Conservation (phyloP, 2,113 vertebrate genomes). For the Cyanoliseus patagonus region DNA sequence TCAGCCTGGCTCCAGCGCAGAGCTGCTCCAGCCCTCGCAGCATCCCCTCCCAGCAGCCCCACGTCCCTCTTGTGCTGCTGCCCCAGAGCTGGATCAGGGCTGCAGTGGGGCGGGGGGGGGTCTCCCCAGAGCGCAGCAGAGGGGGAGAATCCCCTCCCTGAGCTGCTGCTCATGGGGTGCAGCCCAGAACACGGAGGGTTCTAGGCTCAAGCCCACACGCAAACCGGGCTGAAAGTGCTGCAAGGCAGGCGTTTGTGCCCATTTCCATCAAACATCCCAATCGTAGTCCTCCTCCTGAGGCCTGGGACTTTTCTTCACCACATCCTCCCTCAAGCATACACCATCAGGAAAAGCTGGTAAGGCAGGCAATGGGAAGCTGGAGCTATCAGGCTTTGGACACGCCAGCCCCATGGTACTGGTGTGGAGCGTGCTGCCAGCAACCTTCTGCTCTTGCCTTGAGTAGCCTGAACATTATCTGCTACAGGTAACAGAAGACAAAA, state of each 20-base stretch:
- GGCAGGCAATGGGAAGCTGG: background rate
- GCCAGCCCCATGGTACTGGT: background rate
- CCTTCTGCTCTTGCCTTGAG: background rate
- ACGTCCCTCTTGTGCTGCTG: rapidly evolving
- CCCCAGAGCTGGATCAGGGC: background rate
- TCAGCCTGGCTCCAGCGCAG: background rate
- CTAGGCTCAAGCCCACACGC: background rate
- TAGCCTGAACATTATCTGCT: background rate
- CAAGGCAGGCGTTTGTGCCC: background rate
- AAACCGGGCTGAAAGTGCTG: background rate
- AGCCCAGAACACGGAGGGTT: background rate
- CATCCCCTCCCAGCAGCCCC: background rate
- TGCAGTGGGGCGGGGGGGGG: background rate
- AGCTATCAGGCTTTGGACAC: background rate
- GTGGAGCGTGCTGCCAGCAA: background rate
- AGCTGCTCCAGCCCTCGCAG: background rate
- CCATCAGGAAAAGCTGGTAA: background rate
- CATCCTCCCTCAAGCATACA: background rate
- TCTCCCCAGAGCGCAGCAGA: background rate
- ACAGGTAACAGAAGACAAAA: background rate
- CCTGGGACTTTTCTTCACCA: background rate
- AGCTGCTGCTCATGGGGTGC: background rate
- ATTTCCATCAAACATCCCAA: background rate
- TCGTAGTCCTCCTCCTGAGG: background rate
- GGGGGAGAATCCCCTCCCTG: background rate